Evolutionary conservation across 2,888 invertebrate genomes (phyloP), one percentile per base, ranked within the genome.

Genomic region (Phalangium opilio): DNA sequence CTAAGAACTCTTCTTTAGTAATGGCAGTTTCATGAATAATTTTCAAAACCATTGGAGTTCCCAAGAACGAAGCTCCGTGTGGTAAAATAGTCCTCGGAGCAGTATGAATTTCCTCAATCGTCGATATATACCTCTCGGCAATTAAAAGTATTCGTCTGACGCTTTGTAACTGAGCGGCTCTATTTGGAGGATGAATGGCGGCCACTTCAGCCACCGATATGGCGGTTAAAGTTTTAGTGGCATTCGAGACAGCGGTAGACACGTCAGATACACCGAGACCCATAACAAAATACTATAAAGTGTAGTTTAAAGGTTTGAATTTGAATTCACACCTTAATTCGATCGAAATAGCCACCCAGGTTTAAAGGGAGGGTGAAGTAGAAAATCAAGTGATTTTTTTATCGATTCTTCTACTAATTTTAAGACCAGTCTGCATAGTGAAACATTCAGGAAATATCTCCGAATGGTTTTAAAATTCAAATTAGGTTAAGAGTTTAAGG

Each of bases 51-150:
- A 69, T 57, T 38, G 67, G 67, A 48, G 63, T 60, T 21, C 70
- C 70, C 46, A 65, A 64, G 58, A 68, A 70, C 21, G 69, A 66
- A 34, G 68, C 65, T 2, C 68, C 70, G 52, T 70, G 70, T n/a
- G 70, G 67, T 4, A 64, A 61, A 47, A 69, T 65, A 32, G 64
- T 63, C 19, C 70, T 61, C 3, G 63, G 61, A n/a, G 62, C 61
- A 14, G 60, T 56, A 54, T 66, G 65, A 35, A 58, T 57, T 49
- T 67, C 68, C 58, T 70, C 70, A 35, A 70, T 67, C 17, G 61
- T 61, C 35, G 64, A 58, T 21, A 70, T 61, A 57, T 70, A 70
- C 43, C 63, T 59, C 56, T 68, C 68, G 7, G 67, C 68, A 36
- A 70, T 62, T 63, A 64, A 62, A 52, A 70, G 54, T 43, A 70